Base-by-base conservation (phyloP, 1,140 invertebrate genomes). In the Cepaea nemoralis region DNA sequence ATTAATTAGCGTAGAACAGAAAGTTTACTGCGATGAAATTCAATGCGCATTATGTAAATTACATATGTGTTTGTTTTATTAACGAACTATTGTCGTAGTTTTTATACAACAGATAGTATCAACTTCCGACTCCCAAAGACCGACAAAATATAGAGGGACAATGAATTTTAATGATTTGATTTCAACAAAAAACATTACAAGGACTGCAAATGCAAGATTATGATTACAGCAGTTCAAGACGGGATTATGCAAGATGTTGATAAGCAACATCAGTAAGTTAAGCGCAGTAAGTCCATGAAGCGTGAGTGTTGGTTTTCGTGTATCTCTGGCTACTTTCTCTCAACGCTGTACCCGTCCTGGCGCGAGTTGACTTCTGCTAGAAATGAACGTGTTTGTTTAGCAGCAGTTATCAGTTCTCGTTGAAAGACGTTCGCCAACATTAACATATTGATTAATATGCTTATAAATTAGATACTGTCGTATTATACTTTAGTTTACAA, bases 281-380 rank as follows among this genome's bases (percentile, higher is more conserved):
- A 42, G 22, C 40, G 71, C 71, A 74, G 71, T 74, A 74, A 74
- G 71, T 74, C 71, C 27, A 63, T 63, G 59, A 63, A 31, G 27
- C 33, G 22, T 63, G 59, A 63, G 33, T 63, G 59, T 5, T 63
- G n/a, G 19, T 2, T 55, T 5, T 3, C 59, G 27, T 5, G n/a
- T n/a, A n/a, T n/a, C n/a, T n/a, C n/a, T n/a, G n/a, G n/a, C n/a
- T n/a, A n/a, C n/a, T n/a, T n/a, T n/a, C n/a, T n/a, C n/a, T n/a
- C n/a, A n/a, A n/a, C n/a, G n/a, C 59, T 59, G 14, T 63, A 27
- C 6, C 59, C 33, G 27, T 27, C 59, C 27, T 63, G 2, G 6
- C 27, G n/a, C 27, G n/a, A 31, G 59, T 63, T 3, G n/a, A 63
- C 27, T 63, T 27, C 59, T 31, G 59, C n/a, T 31, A 27, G 59